phyloP scores from a whole-genome alignment of 2,113 vertebrate genomes.

The Lathamus discolor region DNA sequence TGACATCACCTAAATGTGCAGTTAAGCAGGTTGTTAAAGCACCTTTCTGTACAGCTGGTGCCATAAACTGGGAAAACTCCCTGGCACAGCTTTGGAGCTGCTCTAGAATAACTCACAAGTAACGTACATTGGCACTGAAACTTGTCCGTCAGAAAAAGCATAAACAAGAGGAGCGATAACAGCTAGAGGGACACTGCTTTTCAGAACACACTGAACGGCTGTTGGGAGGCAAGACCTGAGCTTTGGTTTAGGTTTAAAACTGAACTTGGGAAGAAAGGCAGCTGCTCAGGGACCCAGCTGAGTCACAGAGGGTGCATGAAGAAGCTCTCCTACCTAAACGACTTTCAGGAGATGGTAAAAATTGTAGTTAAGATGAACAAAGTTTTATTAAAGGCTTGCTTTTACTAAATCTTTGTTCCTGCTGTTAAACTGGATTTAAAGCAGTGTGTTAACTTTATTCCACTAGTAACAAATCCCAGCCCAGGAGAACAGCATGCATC shows the following conservation, averaged over 20 bases:
- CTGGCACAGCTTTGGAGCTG: not conserved
- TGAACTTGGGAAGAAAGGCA: not conserved
- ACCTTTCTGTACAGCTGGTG: not conserved
- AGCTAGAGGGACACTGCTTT: not conserved
- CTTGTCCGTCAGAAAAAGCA: rapidly evolving
- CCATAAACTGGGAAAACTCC: not conserved
- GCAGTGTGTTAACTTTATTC: not conserved
- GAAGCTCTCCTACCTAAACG: not conserved
- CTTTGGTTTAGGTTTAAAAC: not conserved
- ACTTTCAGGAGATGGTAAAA: not conserved
- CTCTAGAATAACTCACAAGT: not conserved
- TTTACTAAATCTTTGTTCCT: not conserved
- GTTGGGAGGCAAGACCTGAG: not conserved
- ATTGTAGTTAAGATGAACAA: not conserved
- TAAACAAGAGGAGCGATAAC: not conserved
- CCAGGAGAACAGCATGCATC: not conserved
- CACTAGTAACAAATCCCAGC: not conserved
- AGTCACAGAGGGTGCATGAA: not conserved
- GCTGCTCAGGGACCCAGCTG: not conserved
- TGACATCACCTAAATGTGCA: not conserved
- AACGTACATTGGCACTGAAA: not conserved
- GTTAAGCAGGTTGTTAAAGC: not conserved
- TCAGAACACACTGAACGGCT: not conserved
- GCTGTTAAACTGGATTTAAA: not conserved
- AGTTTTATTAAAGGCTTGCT: not conserved